Evolutionary conservation across 2,888 invertebrate genomes (phyloP).

Genomic region (Eristalinus aeneus): DNA sequence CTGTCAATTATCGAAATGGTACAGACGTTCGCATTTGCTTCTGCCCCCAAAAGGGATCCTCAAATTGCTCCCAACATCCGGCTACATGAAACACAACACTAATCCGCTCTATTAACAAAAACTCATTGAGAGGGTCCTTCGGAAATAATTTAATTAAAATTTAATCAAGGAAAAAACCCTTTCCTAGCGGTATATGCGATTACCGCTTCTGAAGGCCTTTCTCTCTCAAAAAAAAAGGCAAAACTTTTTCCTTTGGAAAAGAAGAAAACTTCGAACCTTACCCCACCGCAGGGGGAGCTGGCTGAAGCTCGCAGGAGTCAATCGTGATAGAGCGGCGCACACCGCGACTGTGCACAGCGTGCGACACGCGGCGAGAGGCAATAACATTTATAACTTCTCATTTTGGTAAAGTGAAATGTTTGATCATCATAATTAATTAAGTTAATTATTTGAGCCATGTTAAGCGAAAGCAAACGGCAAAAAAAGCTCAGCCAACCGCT

Average conservation of each 20-base stretch:
- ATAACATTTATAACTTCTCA: conserved; percentile 36
- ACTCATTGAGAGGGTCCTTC: conserved; percentile 14
- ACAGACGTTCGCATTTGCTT: background rate
- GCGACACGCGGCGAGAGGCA: conserved; percentile 4
- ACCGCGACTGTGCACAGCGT: background rate
- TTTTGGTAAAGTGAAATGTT: conserved; percentile 41
- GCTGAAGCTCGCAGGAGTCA: conserved; percentile 22
- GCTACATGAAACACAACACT: conserved; percentile 11
- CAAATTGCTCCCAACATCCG: conserved; percentile 29
- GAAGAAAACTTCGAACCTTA: background rate
- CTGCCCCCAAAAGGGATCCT: background rate
- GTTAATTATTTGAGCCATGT: conserved; percentile 32
- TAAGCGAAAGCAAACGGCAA: background rate
- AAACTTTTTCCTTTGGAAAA: background rate
- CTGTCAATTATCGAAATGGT: conserved; percentile 42
- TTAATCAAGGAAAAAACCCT: conserved; percentile 19
- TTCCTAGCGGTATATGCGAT: background rate
- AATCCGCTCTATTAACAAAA: conserved; percentile 36
- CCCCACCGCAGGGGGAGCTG: background rate
- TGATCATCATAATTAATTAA: conserved; percentile 52
- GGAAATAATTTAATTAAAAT: conserved; percentile 49
- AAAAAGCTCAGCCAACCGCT: background rate
- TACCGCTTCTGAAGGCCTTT: conserved; percentile 14
- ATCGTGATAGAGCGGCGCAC: background rate
- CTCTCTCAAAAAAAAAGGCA: background rate